A percentile compares a stretch with the other conserved stretches of the same genome.
Conservation (phyloP, 1,140 invertebrate species). For the Zaprionus capensis region DNA sequence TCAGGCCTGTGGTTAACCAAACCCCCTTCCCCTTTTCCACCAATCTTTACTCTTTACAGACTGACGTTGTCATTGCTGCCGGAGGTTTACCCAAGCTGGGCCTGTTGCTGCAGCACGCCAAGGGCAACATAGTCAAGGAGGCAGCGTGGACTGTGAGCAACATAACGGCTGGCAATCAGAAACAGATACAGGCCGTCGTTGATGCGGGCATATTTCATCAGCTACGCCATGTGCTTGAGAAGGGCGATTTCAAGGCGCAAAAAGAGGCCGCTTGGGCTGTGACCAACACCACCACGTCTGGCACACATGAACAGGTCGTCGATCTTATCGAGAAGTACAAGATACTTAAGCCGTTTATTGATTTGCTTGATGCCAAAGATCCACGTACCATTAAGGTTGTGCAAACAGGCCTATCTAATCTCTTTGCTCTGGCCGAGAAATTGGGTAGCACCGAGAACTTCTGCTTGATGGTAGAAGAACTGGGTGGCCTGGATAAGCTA, state of each 20-base stretch:
- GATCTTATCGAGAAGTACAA: conserved; percentile 91
- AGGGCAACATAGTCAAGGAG: conserved; percentile 92
- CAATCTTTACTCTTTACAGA: conserved; percentile 86
- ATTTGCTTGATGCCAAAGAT: conserved; percentile 92
- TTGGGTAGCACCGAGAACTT: conserved; percentile 90
- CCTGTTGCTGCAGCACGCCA: conserved; percentile 90
- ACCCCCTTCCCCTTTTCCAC: conserved; percentile 76
- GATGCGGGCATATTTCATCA: conserved; percentile 87
- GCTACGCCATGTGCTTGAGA: conserved; percentile 85
- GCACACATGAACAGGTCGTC: conserved; percentile 93
- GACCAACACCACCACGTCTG: conserved; percentile 98
- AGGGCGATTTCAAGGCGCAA: conserved; percentile 98
- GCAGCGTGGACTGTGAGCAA: conserved; percentile 99
- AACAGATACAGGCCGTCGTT: conserved; percentile 97
- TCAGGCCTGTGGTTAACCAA: background rate
- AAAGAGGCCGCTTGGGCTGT: conserved; percentile 99
- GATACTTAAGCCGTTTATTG: conserved; percentile 95
- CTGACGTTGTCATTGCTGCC: conserved; percentile 93
- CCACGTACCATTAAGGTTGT: conserved; percentile 91
- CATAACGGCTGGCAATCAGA: conserved; percentile 97
- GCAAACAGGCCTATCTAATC: conserved; percentile 93
- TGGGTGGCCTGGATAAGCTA: conserved; percentile 95
- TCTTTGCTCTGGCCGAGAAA: conserved; percentile 89
- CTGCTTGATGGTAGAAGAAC: conserved; percentile 94
- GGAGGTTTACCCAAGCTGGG: conserved; percentile 91